These are phyloP conservation scores for Wiebesia pumilae DNA, from an alignment of 1,140 invertebrate species.

Conservation along the genomic window DNA sequence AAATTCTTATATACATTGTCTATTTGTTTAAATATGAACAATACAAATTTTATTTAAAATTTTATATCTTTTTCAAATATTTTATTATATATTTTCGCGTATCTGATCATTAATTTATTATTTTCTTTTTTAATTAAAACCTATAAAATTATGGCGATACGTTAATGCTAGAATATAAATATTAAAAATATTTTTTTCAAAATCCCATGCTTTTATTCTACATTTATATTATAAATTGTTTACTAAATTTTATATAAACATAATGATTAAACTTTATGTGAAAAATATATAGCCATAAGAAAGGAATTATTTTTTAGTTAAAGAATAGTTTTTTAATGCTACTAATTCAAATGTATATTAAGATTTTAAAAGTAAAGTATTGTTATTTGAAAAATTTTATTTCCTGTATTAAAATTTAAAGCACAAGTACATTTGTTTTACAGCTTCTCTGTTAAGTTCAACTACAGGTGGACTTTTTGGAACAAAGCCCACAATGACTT, in stretches of 20 bases:
- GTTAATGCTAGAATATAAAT: background rate
- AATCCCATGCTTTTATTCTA: too few relatives aligned
- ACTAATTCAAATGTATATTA: background rate
- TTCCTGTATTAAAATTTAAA: background rate
- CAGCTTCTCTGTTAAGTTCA: slow-evolving; percentile 66
- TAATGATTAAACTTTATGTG: too few relatives aligned
- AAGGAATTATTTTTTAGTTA: background rate
- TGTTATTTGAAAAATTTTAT: background rate
- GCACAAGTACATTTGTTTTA: slow-evolving; percentile 30
- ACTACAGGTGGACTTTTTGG: slow-evolving; percentile 66
- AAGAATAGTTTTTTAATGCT: background rate
- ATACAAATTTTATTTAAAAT: background rate
- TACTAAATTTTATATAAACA: too few relatives aligned
- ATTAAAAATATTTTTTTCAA: too few relatives aligned
- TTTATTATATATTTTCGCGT: too few relatives aligned
- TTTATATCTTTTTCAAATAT: background rate
- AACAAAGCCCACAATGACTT: slow-evolving; percentile 62
- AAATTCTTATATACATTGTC: background rate
- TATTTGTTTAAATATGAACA: background rate
- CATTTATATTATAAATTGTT: background rate
- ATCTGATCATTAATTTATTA: too few relatives aligned
- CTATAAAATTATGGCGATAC: background rate
- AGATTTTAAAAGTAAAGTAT: background rate
- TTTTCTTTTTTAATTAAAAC: background rate
- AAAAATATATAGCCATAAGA: background rate